Conservation (phyloP, 2,797 vertebrate genomes). For the Sphenodon punctatus region DNA sequence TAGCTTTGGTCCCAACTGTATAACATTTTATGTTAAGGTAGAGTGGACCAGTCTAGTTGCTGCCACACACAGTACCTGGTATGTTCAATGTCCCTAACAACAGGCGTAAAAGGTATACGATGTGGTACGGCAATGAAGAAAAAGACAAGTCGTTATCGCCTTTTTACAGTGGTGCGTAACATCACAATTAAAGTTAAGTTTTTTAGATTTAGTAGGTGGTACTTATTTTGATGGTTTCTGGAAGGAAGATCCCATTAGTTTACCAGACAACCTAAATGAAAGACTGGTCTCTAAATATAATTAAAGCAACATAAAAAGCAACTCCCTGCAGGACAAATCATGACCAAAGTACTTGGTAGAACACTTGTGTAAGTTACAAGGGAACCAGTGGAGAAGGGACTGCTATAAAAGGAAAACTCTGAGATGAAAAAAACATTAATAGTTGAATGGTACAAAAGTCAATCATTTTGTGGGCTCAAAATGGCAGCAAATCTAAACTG, state of each 20-base stretch:
- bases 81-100: slow-evolving; percentile 36
- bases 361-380: background rate
- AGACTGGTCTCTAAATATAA: slow-evolving; percentile 31
- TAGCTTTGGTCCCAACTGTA: slow-evolving; percentile 62
- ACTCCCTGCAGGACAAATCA: background rate
- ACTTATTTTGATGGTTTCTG: slow-evolving; percentile 13
- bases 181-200: too few species aligned
- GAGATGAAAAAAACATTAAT: background rate
- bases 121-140: slow-evolving; percentile 48
- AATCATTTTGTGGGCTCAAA: accelerated
- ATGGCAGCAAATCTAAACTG: background rate
- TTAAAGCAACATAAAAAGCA: slow-evolving; percentile 10
- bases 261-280: slow-evolving; percentile 29
- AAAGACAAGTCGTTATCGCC: background rate
- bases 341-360: background rate
- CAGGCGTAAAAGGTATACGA: slow-evolving; percentile 27
- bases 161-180: too few species aligned
- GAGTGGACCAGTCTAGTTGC: slow-evolving; percentile 33
- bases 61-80: slow-evolving; percentile 52
- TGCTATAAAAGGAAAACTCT: background rate
- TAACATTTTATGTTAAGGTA: slow-evolving; percentile 38
- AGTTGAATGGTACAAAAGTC: background rate
- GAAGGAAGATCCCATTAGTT: background rate
- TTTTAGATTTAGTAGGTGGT: too few species aligned
- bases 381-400: background rate